Base-by-base conservation (phyloP, 1,140 invertebrate species). In the Bombus haemorrhoidalis region DNA sequence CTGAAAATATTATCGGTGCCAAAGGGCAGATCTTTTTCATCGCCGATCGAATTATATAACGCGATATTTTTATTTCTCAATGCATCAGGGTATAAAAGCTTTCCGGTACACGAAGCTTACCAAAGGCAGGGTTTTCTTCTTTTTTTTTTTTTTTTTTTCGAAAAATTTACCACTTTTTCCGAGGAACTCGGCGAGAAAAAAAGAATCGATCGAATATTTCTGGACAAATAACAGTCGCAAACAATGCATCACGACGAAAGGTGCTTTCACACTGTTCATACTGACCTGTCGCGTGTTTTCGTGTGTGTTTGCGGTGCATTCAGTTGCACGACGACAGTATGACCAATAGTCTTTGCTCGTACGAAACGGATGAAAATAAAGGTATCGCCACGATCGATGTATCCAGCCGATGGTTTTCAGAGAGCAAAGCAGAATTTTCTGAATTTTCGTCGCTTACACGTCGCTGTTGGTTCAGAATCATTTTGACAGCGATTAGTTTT, bases 211-310 rank as follows among this genome's bases (percentile, higher is more conserved):
- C 41, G 71, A 43, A 57, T 57, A 57, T 34, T 57, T 53, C 32
- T 75, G 10, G 12, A 28, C 73, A 32, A 75, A 47, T 74, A 47
- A 47, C 59, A 32, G 69, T 25, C 34, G 13, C 22, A 57, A 34
- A 77, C 75, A 57, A 77, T 77, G 15, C 25, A 41, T 32, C 41
- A 47, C 28, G 15, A 73, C 18, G 39, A n/a, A 77, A 41, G 75
- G 57, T 77, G 75, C 28, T 77, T 39, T 77, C 57, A 41, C 75
- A 59, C 37, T 57, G 71, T 28, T 75, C 73, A 6, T 25, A 34
- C 9, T 39, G 25, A 3, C 34, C 39, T 28, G 22, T 77, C 25
- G 32, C 37, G 15, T 39, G 34, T 28, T 39, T 77, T 39, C 15
- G 57, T 39, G 18, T 76, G 74, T 47, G 75, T n/a, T 59, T 37